Conservation (phyloP, 1,140 invertebrate genomes). For the Sycophila sp. region DNA sequence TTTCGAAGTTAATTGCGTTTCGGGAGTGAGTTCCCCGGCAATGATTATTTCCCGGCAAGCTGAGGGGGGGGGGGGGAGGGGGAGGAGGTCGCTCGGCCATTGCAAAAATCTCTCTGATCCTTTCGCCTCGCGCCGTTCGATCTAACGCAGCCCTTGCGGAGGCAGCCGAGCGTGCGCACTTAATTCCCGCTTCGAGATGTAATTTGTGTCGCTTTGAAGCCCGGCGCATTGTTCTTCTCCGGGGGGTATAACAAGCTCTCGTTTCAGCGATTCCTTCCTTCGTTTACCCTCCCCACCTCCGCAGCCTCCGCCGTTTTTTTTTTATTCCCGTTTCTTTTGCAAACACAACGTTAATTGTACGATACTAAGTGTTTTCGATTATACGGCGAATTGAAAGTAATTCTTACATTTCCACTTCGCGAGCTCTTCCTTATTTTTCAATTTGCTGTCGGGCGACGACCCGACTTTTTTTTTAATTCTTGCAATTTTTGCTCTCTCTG, state of each 20-base stretch:
- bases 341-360: slow-evolving; percentile 29
- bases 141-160: slow-evolving; percentile 43
- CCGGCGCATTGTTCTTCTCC: slow-evolving; percentile 47
- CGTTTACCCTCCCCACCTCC: background rate
- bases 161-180: slow-evolving; percentile 51
- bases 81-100: slow-evolving; percentile 2
- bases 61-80: background rate
- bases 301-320: background rate
- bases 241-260: slow-evolving; percentile 34
- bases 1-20: slow-evolving; percentile 42
- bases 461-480: too few species aligned
- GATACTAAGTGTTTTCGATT: slow-evolving; percentile 20
- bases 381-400: background rate
- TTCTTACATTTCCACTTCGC: background rate
- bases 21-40: slow-evolving; percentile 30
- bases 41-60: slow-evolving; percentile 33
- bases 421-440: background rate
- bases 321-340: slow-evolving; percentile 2
- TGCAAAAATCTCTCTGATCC: slow-evolving; percentile 37
- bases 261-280: slow-evolving; percentile 27
- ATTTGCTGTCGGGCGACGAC: background rate
- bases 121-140: slow-evolving; percentile 17
- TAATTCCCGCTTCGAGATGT: slow-evolving; percentile 55
- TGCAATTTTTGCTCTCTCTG: too few species aligned
- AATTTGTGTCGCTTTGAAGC: slow-evolving; percentile 56